Conservation (phyloP, 2,888 invertebrate species). For the Apamea epomidion region DNA sequence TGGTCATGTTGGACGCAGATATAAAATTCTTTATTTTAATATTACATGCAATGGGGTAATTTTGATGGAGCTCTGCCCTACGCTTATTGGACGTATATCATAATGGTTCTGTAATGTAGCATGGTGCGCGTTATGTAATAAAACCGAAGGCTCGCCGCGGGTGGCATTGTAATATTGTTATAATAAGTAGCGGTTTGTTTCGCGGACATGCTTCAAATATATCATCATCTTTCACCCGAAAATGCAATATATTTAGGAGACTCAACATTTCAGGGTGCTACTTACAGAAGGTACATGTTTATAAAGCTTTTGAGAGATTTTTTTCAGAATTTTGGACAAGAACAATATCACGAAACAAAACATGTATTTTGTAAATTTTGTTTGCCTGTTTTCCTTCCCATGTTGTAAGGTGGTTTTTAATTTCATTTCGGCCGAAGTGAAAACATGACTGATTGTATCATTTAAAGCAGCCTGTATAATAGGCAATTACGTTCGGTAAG, state of each 20-base stretch:
- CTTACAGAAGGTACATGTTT: not conserved
- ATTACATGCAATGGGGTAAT: constrained; percentile 59
- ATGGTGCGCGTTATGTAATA: constrained; percentile 46
- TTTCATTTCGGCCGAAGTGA: constrained; percentile 25
- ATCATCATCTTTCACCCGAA: constrained; percentile 1
- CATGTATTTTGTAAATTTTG: not conserved
- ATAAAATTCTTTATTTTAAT: constrained; percentile 43
- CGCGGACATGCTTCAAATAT: constrained; percentile 9
- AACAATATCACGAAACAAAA: not conserved
- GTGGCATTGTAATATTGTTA: constrained; percentile 49
- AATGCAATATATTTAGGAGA: not conserved
- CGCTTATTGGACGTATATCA: constrained; percentile 54
- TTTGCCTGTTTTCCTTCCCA: constrained; percentile 21
- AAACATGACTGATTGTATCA: constrained; percentile 39
- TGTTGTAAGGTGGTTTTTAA: constrained; percentile 3
- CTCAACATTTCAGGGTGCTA: constrained; percentile 6
- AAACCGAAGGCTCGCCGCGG: constrained; percentile 53
- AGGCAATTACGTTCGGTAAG: constrained; percentile 25
- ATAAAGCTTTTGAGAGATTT: constrained; percentile 7
- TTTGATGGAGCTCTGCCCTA: constrained; percentile 48
- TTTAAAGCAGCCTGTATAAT: constrained; percentile 29
- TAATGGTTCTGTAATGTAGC: constrained; percentile 52
- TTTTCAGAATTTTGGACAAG: not conserved
- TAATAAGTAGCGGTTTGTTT: constrained; percentile 39
- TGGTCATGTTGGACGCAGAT: constrained; percentile 10